These are phyloP conservation scores for Chelmon rostratus DNA, from an alignment of 2,797 vertebrate genomes.

Conservation along the genomic window DNA sequence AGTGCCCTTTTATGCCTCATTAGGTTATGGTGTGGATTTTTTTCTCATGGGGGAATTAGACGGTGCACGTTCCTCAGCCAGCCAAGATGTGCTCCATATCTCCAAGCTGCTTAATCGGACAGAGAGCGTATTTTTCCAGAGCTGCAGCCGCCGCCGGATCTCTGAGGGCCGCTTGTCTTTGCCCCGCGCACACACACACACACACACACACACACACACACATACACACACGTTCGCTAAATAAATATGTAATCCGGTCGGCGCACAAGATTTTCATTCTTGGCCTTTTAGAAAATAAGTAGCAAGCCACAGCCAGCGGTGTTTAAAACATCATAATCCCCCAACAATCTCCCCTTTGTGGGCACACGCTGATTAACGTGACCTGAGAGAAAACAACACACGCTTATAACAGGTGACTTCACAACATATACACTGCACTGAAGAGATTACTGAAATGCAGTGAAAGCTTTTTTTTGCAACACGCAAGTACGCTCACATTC, in stretches of 20 bases:
- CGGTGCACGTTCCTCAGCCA: slow-evolving; percentile 41
- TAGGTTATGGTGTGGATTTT: slow-evolving; percentile 58
- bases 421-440: background rate
- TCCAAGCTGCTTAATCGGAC: slow-evolving; percentile 54
- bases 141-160: slow-evolving; percentile 13
- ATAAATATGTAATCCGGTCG: slow-evolving; percentile 40
- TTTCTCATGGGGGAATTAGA: slow-evolving; percentile 67
- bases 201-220: no score
- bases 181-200: background rate
- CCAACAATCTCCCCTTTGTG: slow-evolving; percentile 53
- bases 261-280: slow-evolving; percentile 43
- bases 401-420: slow-evolving; percentile 11
- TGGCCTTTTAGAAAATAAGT: slow-evolving; percentile 25
- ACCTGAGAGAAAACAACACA: slow-evolving; percentile 22
- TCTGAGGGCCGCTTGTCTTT: slow-evolving; percentile 40
- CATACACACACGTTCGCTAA: slow-evolving; percentile 15
- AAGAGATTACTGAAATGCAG: slow-evolving; percentile 25
- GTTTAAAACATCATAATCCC: slow-evolving; percentile 48
- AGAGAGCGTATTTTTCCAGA: slow-evolving; percentile 44
- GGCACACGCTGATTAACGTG: slow-evolving; percentile 11
- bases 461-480: slow-evolving; percentile 13
- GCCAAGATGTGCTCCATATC: slow-evolving; percentile 61
- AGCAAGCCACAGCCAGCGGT: slow-evolving; percentile 16
- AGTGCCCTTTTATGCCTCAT: slow-evolving; percentile 73
- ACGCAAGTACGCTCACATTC: slow-evolving; percentile 16